Evolutionary conservation across 2,888 invertebrate genomes (phyloP), one percentile per base, ranked within the genome.

Genomic region (Diadegma fenestrale): DNA sequence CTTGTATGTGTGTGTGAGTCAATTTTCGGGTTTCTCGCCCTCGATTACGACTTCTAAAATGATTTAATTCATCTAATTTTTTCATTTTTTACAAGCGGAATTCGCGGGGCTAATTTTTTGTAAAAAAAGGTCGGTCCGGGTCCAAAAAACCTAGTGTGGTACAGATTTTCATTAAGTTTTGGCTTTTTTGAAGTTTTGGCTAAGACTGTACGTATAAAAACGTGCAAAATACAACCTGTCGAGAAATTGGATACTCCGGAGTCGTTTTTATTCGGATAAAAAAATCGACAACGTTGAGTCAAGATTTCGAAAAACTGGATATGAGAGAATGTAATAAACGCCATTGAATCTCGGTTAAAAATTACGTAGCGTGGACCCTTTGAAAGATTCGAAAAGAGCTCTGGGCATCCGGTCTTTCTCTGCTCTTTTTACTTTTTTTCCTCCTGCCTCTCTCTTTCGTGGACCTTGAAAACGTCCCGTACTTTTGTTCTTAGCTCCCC

Each of bases 311-410:
- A 22, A 64, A 75, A 68, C 48, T 7, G 30, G 45, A 43, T 61
- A 45, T 61, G 61, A 61, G n/a, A 7, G 66, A 82, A 22, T 37
- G 37, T 78, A 83, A 85, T 85, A 79, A 82, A 68, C 51, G 80
- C 64, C 69, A 78, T 85, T 81, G 75, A 82, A 87, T 87, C 85
- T 75, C 82, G 69, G 33, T 33, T 72, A 80, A 72, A 84, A 84
- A 83, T 88, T 86, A 85, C 80, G 45, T 30, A 51, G 48, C 30
- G 22, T 69, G 41, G 51, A 51, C 58, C 81, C 68, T 68, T 83
- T 12, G 64, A 76, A 64, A 64, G 61, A 84, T 71, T 83, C 48
- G 63, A 22, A 43, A 82, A 78, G 66, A 77, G 48, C 76, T n/a
- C 19, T 33, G 51, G 68, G 82, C 80, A 84, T 80, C 82, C 84